Conservation (phyloP, 2,797 vertebrate species). For the Todus mexicanus region DNA sequence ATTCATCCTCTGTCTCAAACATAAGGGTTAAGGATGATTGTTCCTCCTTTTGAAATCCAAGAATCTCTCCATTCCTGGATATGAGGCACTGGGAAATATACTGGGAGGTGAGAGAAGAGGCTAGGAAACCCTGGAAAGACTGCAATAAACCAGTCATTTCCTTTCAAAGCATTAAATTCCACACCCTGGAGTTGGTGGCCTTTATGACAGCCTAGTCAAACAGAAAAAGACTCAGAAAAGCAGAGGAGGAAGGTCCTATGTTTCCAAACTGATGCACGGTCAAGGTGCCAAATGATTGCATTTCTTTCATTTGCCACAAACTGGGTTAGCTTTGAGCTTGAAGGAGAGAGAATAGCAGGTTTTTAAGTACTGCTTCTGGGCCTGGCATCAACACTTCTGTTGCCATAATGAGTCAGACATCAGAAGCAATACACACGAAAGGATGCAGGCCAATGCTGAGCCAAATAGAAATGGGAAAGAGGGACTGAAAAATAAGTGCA, state of each 20-base stretch:
- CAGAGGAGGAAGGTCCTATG: neutral
- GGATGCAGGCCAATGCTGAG: constrained; percentile 29
- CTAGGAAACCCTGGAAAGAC: neutral
- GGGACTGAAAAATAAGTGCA: neutral
- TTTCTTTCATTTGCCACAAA: constrained; percentile 45
- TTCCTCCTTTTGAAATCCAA: neutral
- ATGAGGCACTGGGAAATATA: neutral
- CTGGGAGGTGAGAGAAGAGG: neutral
- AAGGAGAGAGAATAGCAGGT: constrained; percentile 45
- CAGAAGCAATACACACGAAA: constrained; percentile 27
- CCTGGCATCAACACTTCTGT: constrained; percentile 49
- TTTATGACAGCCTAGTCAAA: neutral
- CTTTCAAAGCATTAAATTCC: neutral
- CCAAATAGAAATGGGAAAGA: neutral
- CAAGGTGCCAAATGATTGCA: constrained; percentile 14
- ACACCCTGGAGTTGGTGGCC: neutral
- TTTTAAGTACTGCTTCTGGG: constrained; percentile 65
- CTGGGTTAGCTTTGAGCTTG: constrained; percentile 50
- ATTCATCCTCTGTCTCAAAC: neutral
- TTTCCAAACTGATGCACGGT: neutral
- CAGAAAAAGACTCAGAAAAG: neutral
- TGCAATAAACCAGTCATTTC: neutral
- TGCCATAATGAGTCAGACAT: constrained; percentile 54
- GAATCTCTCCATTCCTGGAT: neutral
- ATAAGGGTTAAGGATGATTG: neutral